These are phyloP conservation scores for Cyphomyrmex costatus DNA, from an alignment of 1,140 invertebrate species.

Conservation along the genomic window DNA sequence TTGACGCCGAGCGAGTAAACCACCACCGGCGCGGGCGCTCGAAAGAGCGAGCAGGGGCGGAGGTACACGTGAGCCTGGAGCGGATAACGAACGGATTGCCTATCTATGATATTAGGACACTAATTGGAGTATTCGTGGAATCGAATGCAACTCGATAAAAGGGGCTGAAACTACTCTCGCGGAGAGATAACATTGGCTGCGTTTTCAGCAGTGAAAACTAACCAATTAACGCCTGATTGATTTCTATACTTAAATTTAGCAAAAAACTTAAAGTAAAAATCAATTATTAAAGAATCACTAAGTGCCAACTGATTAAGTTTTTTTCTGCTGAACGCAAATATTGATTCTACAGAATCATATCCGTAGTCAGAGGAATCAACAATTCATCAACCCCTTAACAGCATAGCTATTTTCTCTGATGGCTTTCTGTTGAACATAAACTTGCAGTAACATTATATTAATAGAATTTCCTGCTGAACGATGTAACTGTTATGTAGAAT, in stretches of 20 bases:
- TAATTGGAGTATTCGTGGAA: background rate
- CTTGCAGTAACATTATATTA: too few species aligned
- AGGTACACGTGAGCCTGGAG: conserved; percentile 18
- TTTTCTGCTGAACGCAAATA: too few species aligned
- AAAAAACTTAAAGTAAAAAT: too few species aligned
- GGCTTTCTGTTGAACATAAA: too few species aligned
- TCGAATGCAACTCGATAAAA: background rate
- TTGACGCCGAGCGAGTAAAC: conserved; percentile 54
- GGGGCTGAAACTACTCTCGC: background rate
- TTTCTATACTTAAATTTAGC: too few species aligned
- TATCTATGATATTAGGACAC: background rate
- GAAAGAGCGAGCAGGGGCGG: conserved; percentile 47
- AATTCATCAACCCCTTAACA: background rate
- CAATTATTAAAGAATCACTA: too few species aligned
- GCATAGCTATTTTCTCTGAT: background rate
- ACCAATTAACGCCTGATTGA: too few species aligned
- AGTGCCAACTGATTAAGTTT: too few species aligned
- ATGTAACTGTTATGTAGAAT: too few species aligned
- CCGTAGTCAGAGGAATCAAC: background rate
- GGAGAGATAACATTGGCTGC: too few species aligned
- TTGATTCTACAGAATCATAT: background rate
- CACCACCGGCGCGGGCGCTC: conserved; percentile 33
- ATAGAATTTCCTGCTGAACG: too few species aligned
- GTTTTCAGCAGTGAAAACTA: too few species aligned
- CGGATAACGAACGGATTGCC: background rate